Evolutionary conservation across 1,140 invertebrate genomes (phyloP).

Genomic region (Harpegnathos saltator): DNA sequence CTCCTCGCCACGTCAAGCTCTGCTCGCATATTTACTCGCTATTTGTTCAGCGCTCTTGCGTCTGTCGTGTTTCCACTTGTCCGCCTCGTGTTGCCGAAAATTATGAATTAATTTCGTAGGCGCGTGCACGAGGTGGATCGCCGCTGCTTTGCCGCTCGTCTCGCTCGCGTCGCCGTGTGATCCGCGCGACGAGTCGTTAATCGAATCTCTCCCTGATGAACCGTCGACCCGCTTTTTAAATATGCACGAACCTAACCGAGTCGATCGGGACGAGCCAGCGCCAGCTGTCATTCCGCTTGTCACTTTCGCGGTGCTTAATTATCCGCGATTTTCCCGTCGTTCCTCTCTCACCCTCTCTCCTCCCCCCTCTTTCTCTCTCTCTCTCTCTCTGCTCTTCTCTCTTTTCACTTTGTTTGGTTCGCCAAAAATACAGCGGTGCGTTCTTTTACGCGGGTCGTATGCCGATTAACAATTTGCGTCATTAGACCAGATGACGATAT

Average conservation of each 20-base stretch:
- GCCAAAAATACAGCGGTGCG: background rate
- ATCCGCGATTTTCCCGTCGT: background rate
- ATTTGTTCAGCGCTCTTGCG: background rate
- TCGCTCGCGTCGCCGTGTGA: background rate
- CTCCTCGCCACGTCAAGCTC: background rate
- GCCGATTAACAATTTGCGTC: conserved; percentile 17
- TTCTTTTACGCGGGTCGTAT: background rate
- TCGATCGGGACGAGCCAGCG: conserved; percentile 1
- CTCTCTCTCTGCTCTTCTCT: background rate
- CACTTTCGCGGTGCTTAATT: conserved; percentile 27
- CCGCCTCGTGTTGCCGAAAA: background rate
- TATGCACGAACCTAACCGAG: background rate
- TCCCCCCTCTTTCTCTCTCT: background rate
- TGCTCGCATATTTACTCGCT: conserved; percentile 13
- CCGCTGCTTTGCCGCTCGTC: background rate
- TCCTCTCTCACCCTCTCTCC: background rate
- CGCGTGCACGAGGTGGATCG: too few relatives aligned
- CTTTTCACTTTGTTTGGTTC: background rate
- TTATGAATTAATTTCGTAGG: conserved; percentile 12
- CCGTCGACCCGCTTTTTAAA: conserved; percentile 33
- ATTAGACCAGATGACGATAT: conserved; percentile 11
- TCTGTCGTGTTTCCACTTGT: background rate
- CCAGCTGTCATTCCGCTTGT: conserved; percentile 20
- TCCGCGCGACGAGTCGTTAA: background rate
- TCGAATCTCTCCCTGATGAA: conserved; percentile 3